Conservation (phyloP, 2,113 vertebrate species). For the Odocoileus virginianus region DNA sequence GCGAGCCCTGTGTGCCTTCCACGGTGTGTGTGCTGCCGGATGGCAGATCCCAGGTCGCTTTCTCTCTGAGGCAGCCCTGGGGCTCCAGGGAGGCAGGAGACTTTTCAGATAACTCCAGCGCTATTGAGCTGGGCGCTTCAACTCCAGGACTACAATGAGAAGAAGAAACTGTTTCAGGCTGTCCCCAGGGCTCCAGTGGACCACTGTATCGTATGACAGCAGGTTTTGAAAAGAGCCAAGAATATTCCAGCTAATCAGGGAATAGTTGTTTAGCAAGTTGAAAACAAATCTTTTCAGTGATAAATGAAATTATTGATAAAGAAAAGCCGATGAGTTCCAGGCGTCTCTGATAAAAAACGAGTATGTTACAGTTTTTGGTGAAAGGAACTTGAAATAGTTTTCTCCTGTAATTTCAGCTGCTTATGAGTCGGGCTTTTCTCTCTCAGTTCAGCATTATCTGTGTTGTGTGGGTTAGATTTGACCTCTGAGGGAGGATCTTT, state of each 20-base stretch:
- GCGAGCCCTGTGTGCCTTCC: background rate
- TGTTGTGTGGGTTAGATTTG: conserved; percentile 23
- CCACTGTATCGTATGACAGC: background rate
- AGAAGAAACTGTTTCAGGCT: conserved; percentile 40
- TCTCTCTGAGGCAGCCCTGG: background rate
- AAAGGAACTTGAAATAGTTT: conserved; percentile 54
- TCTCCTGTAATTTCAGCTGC: conserved; percentile 15
- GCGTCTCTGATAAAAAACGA: conserved; percentile 33
- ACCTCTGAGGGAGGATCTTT: conserved; percentile 27
- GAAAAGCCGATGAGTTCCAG: conserved; percentile 15
- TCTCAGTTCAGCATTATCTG: background rate
- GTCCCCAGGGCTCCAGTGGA: background rate
- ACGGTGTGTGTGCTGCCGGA: background rate
- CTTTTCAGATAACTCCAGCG: conserved; percentile 18
- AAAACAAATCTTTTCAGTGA: background rate
- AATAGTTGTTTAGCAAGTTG: background rate
- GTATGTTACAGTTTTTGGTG: conserved; percentile 37
- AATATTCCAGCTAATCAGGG: conserved; percentile 27
- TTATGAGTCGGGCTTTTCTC: background rate
- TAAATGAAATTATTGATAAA: background rate
- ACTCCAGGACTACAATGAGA: background rate
- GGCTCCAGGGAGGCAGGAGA: conserved; percentile 8
- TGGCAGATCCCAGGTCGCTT: conserved; percentile 25
- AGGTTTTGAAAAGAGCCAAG: conserved; percentile 18
- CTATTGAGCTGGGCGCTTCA: conserved; percentile 31